Evolutionary conservation across 2,797 vertebrate genomes (phyloP).

Genomic region (Gallinago nigripennis): DNA sequence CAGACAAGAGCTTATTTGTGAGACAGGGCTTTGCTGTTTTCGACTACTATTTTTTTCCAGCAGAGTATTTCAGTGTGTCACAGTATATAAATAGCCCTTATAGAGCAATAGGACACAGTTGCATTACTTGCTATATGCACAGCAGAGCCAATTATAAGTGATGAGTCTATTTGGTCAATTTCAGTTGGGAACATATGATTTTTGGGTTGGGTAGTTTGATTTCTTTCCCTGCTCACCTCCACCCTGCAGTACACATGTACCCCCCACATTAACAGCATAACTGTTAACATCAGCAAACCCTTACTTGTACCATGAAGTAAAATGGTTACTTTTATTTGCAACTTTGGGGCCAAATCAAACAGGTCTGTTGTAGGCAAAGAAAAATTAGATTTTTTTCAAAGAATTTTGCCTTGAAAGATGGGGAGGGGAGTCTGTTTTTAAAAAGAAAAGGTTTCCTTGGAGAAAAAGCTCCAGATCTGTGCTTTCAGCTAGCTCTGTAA

Average conservation of each 20-base stretch:
- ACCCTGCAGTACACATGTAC: not conserved
- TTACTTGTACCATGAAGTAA: rapidly evolving
- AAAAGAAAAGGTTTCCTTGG: not conserved
- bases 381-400: not conserved
- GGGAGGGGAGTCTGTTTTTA: not conserved
- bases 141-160: slow-evolving; percentile 41
- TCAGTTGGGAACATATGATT: slow-evolving; percentile 11
- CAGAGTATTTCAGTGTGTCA: slow-evolving; percentile 51
- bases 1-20: slow-evolving; percentile 64
- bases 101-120: not conserved
- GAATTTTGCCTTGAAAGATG: not conserved
- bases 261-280: not conserved
- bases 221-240: not conserved
- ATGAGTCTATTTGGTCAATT: slow-evolving; percentile 41
- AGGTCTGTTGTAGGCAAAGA: not conserved
- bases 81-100: slow-evolving; percentile 21
- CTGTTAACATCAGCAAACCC: not conserved
- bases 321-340: not conserved
- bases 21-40: slow-evolving; percentile 2
- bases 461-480: not conserved
- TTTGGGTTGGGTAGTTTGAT: not conserved
- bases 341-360: rapidly evolving
- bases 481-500: not conserved
- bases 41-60: not conserved
- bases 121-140: not conserved